A percentile compares a stretch with the other conserved stretches of the same genome.
phyloP scores from a whole-genome alignment of 2,113 vertebrate genomes.

The Cricetomys ansorgei region DNA sequence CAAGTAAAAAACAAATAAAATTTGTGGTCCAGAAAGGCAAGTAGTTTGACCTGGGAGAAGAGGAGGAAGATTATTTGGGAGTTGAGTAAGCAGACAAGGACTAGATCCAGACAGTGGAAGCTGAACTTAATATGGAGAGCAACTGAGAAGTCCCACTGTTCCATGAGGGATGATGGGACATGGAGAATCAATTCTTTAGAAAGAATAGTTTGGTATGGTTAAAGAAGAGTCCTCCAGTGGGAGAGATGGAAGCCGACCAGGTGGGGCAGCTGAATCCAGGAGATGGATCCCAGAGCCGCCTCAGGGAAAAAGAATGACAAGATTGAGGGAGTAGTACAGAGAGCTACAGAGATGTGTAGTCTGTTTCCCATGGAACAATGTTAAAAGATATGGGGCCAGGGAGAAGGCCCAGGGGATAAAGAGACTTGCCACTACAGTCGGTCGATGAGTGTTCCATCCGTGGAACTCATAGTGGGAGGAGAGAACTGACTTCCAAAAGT shows the following conservation, averaged over 20 bases:
- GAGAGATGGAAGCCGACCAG: not conserved
- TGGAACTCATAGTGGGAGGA: not conserved
- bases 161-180: not conserved
- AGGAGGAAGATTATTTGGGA: not conserved
- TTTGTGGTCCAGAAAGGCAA: not conserved
- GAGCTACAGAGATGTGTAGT: not conserved
- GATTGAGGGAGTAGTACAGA: not conserved
- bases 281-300: not conserved
- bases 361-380: not conserved
- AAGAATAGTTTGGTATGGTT: not conserved
- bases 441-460: not conserved
- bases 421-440: not conserved
- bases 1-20: not conserved
- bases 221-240: not conserved
- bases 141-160: not conserved
- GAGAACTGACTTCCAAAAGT: not conserved
- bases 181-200: not conserved
- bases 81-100: not conserved
- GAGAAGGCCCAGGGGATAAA: not conserved
- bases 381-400: conserved; percentile 6
- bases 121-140: not conserved
- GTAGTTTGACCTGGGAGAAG: not conserved
- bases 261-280: not conserved
- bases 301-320: not conserved
- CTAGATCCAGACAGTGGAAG: not conserved